Conservation (phyloP, 2,888 invertebrate species). For the Aromia moschata region DNA sequence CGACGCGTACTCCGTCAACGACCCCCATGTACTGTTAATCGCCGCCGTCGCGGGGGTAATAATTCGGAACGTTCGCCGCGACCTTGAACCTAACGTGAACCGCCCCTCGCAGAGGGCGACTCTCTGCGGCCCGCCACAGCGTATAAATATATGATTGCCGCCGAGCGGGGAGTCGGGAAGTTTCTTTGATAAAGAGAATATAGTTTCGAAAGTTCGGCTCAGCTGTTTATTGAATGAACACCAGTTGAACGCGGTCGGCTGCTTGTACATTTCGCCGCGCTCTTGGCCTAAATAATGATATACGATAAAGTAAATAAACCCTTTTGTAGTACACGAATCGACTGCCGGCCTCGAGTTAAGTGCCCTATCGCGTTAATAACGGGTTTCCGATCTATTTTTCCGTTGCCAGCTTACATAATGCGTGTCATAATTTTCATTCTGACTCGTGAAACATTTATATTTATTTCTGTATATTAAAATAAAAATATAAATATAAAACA, state of each 20-base stretch:
- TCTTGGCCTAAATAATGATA: conserved; percentile 22
- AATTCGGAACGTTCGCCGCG: background rate
- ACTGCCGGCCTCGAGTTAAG: background rate
- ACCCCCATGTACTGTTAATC: too few species aligned
- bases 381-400: too few species aligned
- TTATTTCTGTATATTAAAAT: too few species aligned
- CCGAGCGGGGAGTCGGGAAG: conserved; percentile 7
- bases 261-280: conserved; percentile 20
- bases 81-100: background rate
- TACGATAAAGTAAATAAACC: conserved; percentile 17
- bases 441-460: too few species aligned
- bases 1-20: too few species aligned
- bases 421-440: too few species aligned
- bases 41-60: too few species aligned
- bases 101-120: background rate
- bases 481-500: too few species aligned
- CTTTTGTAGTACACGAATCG: conserved; percentile 7
- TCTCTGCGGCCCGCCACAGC: background rate
- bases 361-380: background rate
- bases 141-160: conserved; percentile 12
- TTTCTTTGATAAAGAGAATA: conserved; percentile 17
- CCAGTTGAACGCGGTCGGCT: conserved; percentile 22
- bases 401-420: too few species aligned
- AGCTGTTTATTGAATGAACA: conserved; percentile 25
- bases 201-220: conserved; percentile 20